Percentiles rank a stretch among this genome's conserved stretches.
Evolutionary conservation across 2,113 vertebrate genomes (phyloP).

Genomic region (Halichoerus grypus): DNA sequence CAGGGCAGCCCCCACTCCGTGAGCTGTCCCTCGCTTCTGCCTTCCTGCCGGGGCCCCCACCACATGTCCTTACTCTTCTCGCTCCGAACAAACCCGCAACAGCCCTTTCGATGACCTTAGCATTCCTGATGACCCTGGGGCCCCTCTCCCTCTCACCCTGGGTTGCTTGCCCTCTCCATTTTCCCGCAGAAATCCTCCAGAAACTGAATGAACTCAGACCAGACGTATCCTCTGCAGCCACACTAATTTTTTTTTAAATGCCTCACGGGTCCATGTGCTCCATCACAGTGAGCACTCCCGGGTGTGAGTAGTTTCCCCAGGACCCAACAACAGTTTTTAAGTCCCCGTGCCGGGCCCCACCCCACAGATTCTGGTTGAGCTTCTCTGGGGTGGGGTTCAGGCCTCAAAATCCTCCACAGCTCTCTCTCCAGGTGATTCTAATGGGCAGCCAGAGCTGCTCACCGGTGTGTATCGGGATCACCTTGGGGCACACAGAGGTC

Average conservation of each 20-base stretch:
- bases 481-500: background rate
- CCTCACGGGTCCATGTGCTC: background rate
- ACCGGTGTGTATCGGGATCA: rapidly evolving
- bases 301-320: background rate
- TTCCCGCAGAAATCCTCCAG: background rate
- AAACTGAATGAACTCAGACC: background rate
- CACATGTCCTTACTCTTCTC: background rate
- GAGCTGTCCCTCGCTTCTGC: background rate
- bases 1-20: background rate
- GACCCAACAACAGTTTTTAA: background rate
- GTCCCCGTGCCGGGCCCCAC: too few relatives aligned
- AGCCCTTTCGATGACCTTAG: background rate
- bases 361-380: background rate
- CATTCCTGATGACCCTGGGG: background rate
- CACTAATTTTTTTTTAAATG: background rate
- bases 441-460: background rate
- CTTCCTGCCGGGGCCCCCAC: background rate
- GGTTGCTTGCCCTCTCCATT: background rate
- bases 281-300: background rate
- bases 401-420: background rate
- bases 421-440: background rate
- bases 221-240: background rate
- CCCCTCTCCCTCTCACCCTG: background rate
- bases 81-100: background rate
- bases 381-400: background rate